Evolutionary conservation across 2,888 invertebrate genomes (phyloP), one percentile per base, ranked within the genome.

Genomic region (Mesopsocus fuscifrons): DNA sequence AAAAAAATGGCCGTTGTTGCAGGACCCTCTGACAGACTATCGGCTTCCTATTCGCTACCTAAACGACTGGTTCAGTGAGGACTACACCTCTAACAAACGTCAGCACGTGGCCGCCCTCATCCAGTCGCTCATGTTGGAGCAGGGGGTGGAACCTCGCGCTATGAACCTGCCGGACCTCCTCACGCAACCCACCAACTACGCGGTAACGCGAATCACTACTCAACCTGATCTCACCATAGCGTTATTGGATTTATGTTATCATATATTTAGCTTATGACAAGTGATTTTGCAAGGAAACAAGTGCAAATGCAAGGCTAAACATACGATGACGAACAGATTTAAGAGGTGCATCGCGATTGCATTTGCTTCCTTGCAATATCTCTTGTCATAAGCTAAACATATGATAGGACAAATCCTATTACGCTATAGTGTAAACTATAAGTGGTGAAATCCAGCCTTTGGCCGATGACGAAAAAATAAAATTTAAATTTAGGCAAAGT

Each of bases 31-130:
- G 44, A 66, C 69, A 50, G 82, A 88, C 60, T 92, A 82, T 55
- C 64, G 71, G 41, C 64, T 84, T 50, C 91, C 92, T 20, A 85
- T 92, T 52, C 79, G 78, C 58, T 74, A 78, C 47, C 62, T 92
- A 47, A 68, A 72, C 43, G 73, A 74, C 55, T 94, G 92, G 94
- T 94, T 94, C 59, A 76, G 81, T 48, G 78, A 81, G 55, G 76
- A 84, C 46, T 66, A 74, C 3, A 85, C 91, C 0, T 80, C 79
- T 2, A 69, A 76, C 44, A 94, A 94, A 64, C 68, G 94, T 44
- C 82, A 84, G 59, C 83, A 89, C 50, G 78, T 94, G 49, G 80
- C 83, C 23, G 69, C 74, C 48, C 64, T 92, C 46, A 69, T 94
- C 41, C 74, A 78, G 54, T 60, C 64, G 31, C 62, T 91, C 17